Percentiles rank a stretch among this genome's conserved stretches.
phyloP scores from a whole-genome alignment of 2,113 vertebrate species.

The Todiramphus chloris region DNA sequence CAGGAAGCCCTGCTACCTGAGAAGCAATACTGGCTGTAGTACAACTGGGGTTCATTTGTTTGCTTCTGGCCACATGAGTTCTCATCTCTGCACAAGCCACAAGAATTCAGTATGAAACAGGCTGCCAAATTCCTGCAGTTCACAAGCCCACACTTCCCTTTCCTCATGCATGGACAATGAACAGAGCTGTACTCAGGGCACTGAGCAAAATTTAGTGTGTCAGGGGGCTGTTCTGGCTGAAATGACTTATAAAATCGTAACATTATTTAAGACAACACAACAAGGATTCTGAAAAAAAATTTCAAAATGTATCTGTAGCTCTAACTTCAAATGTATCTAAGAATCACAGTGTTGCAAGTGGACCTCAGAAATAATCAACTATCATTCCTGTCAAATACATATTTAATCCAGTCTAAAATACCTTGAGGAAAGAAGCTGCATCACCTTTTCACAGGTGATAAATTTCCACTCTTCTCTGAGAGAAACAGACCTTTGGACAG shows the following conservation, averaged over 20 bases:
- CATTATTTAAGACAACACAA: neutral
- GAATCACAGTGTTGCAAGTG: neutral
- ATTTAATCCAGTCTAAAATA: neutral
- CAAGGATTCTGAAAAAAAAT: neutral
- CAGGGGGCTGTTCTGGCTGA: neutral
- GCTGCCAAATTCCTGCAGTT: neutral
- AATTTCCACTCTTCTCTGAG: neutral
- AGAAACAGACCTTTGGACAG: neutral
- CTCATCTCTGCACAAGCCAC: neutral
- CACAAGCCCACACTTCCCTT: neutral
- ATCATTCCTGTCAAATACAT: neutral
- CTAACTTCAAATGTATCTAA: neutral
- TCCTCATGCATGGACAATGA: neutral
- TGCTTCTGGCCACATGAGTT: neutral
- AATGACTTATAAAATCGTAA: neutral
- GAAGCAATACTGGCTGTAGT: neutral
- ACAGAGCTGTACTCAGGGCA: neutral
- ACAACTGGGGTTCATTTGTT: neutral
- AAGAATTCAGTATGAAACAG: neutral
- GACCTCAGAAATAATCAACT: neutral
- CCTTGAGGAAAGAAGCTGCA: neutral
- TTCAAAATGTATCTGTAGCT: neutral
- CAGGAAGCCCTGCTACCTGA: neutral
- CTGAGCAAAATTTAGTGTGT: neutral
- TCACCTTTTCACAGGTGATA: neutral